Evolutionary conservation across 1,140 invertebrate species (phyloP).

Genomic region (silkworm (Bombyx mori)): ASM3026992v2 NC_085128.1:8760501-8761000

Average conservation of each 20-base stretch:
- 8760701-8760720: conserved; percentile 20
- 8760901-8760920: conserved; percentile 11
- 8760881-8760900: conserved; percentile 16
- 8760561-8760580: conserved; percentile 9
- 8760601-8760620: conserved; percentile 21
- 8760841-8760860: conserved; percentile 7
- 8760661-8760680: conserved; percentile 52
- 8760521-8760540: conserved; percentile 3
- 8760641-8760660: conserved; percentile 28
- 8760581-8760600: conserved; percentile 15
- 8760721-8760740: conserved; percentile 16
- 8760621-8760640: conserved; percentile 23
- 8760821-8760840: background rate
- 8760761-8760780: background rate
- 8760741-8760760: background rate
- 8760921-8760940: conserved; percentile 26
- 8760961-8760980: conserved; percentile 51
- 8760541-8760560: conserved; percentile 4
- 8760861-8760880: conserved; percentile 8
- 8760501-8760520: conserved; percentile 1
- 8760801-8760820: no score
- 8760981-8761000: conserved; percentile 52
- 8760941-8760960: conserved; percentile 45
- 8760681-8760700: conserved; percentile 38
- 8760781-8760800: no score